Evolutionary conservation across 2,797 vertebrate genomes (phyloP).

Genomic region (Parauchenoglanis ngamensis): DNA sequence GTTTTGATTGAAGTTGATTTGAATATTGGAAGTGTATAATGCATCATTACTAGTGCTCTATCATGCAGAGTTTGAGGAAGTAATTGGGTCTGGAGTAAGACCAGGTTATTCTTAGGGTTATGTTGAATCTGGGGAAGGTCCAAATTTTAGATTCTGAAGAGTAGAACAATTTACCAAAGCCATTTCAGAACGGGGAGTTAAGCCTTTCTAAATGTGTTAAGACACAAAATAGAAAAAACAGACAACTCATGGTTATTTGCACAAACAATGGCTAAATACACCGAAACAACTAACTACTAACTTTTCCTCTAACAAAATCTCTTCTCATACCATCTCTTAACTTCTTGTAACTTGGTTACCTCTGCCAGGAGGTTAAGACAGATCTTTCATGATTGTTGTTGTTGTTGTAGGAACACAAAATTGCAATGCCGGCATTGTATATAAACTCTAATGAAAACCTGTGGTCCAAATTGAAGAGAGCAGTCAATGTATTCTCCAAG

Average conservation of each 20-base stretch:
- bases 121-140: conserved; percentile 20
- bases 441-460: background rate
- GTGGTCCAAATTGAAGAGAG: background rate
- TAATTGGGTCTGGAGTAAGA: conserved; percentile 14
- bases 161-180: background rate
- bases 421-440: background rate
- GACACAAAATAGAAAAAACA: background rate
- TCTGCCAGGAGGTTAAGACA: background rate
- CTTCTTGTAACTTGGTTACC: background rate
- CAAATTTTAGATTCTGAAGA: conserved; percentile 10
- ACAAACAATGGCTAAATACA: background rate
- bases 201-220: background rate
- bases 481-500: background rate
- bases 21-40: conserved; percentile 27
- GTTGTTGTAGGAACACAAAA: background rate
- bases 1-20: conserved; percentile 7
- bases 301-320: background rate
- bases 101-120: conserved; percentile 10
- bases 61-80: conserved; percentile 18
- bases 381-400: background rate
- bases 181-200: background rate
- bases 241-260: background rate
- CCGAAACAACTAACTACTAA: background rate
- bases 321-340: background rate
- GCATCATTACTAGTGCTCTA: conserved; percentile 38